These are phyloP conservation scores for Adelosebastes latens DNA, from an alignment of 2,797 vertebrate genomes.

Conservation along the genomic window DNA sequence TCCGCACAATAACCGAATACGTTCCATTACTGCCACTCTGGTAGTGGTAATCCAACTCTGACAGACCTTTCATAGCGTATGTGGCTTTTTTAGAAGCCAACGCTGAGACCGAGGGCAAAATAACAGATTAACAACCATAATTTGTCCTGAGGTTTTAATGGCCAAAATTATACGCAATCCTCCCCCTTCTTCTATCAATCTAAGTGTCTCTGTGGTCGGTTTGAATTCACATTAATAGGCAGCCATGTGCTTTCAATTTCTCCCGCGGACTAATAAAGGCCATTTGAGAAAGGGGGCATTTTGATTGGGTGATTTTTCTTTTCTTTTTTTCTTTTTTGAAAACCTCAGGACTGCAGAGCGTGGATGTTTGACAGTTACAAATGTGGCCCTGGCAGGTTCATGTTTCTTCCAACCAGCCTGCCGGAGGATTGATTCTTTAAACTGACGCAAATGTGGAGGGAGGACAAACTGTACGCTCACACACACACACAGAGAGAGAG, in stretches of 20 bases:
- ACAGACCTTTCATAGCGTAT: conserved; percentile 53
- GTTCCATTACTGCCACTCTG: conserved; percentile 51
- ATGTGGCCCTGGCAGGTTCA: conserved; percentile 72
- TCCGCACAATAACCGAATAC: neutral
- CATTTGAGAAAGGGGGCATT: conserved; percentile 70
- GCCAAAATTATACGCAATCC: conserved; percentile 68
- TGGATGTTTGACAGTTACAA: conserved; percentile 81
- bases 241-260: conserved; percentile 82
- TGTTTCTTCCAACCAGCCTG: conserved; percentile 62
- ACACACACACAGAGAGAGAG: neutral
- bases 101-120: conserved; percentile 69
- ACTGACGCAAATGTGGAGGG: conserved; percentile 64
- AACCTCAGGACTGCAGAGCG: conserved; percentile 62
- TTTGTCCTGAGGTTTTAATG: conserved; percentile 83
- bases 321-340: conserved; percentile 25
- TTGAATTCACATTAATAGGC: conserved; percentile 71
- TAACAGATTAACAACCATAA: conserved; percentile 83
- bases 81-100: conserved; percentile 52
- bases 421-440: conserved; percentile 63
- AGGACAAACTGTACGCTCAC: conserved; percentile 30
- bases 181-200: conserved; percentile 73
- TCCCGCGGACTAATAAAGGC: conserved; percentile 71
- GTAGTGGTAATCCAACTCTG: conserved; percentile 55
- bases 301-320: conserved; percentile 62
- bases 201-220: conserved; percentile 74